A percentile compares a stretch with the other conserved stretches of the same genome.
These are phyloP conservation scores for Agraylea sexmaculata DNA, from an alignment of 1,140 invertebrate genomes.

Conservation along the genomic window DNA sequence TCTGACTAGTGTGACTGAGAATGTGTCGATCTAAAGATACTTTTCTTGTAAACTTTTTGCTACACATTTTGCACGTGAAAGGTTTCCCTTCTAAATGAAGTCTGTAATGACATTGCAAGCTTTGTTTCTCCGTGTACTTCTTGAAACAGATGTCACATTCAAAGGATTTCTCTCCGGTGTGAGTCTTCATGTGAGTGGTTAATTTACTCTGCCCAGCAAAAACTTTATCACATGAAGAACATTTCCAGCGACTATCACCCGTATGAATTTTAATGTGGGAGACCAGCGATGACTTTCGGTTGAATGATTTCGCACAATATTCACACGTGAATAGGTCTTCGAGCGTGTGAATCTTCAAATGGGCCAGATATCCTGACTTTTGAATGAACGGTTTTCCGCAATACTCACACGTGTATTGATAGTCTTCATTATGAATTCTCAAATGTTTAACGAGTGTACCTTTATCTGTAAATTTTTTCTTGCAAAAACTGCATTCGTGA, in stretches of 20 bases:
- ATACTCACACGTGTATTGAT: slow-evolving; percentile 14
- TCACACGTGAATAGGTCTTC: slow-evolving; percentile 17
- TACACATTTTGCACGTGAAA: slow-evolving; percentile 14
- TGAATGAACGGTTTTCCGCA: slow-evolving; percentile 18
- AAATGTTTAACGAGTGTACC: slow-evolving; percentile 17
- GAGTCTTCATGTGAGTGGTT: slow-evolving; percentile 52
- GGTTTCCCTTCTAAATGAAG: slow-evolving; percentile 18
- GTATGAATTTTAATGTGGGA: slow-evolving; percentile 20
- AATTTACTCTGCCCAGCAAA: slow-evolving; percentile 31
- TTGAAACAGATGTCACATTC: slow-evolving; percentile 52
- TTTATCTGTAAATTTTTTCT: slow-evolving; percentile 14
- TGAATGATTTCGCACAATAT: slow-evolving; percentile 18
- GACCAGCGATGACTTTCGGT: slow-evolving; percentile 17
- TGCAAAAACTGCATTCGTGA: slow-evolving; percentile 10
- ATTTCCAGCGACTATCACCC: slow-evolving; percentile 14
- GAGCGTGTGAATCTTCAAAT: slow-evolving; percentile 17
- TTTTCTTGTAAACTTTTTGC: slow-evolving; percentile 18
- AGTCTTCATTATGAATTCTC: slow-evolving; percentile 16
- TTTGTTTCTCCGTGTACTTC: slow-evolving; percentile 29
- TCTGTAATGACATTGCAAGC: slow-evolving; percentile 35
- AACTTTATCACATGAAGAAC: slow-evolving; percentile 11
- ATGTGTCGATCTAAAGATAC: slow-evolving; percentile 40
- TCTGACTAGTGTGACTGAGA: slow-evolving; percentile 48
- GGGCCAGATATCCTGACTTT: slow-evolving; percentile 18
- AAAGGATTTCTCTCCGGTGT: slow-evolving; percentile 50